Evolutionary conservation across 2,888 invertebrate genomes (phyloP).

Genomic region (Zonitis immaculata): DNA sequence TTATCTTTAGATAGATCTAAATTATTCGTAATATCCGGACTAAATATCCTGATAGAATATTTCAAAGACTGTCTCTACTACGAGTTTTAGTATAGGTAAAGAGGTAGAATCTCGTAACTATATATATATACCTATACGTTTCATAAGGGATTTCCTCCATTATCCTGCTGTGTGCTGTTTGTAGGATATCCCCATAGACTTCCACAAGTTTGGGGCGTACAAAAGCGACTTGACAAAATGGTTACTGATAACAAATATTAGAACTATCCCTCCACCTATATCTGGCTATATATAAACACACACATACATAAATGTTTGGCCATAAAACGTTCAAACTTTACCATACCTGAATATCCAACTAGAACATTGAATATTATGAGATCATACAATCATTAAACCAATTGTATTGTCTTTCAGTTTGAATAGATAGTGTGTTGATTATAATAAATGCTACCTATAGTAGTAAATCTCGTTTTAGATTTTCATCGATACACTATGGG

Average conservation of each 20-base stretch:
- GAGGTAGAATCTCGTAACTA: neutral
- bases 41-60: constrained; percentile 33
- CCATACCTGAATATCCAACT: neutral
- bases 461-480: constrained; percentile 4
- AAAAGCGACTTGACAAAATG: constrained; percentile 40
- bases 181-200: constrained; percentile 34
- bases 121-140: constrained; percentile 35
- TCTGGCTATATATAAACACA: constrained; percentile 20
- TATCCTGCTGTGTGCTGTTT: constrained; percentile 25
- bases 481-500: neutral
- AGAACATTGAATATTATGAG: constrained; percentile 6
- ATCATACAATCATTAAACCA: constrained; percentile 3
- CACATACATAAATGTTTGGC: too few species aligned
- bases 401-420: constrained; percentile 1
- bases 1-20: constrained; percentile 31
- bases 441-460: constrained; percentile 9
- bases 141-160: constrained; percentile 35
- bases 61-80: constrained; percentile 27
- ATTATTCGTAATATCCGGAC: constrained; percentile 32
- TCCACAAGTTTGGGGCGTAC: constrained; percentile 28
- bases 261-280: constrained; percentile 23
- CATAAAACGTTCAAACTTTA: constrained; percentile 35
- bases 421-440: neutral
- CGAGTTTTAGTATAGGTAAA: constrained; percentile 1
- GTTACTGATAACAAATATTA: constrained; percentile 39